These are phyloP conservation scores for Philopedon plagiatum DNA, from an alignment of 2,888 invertebrate genomes.

Conservation along the genomic window DNA sequence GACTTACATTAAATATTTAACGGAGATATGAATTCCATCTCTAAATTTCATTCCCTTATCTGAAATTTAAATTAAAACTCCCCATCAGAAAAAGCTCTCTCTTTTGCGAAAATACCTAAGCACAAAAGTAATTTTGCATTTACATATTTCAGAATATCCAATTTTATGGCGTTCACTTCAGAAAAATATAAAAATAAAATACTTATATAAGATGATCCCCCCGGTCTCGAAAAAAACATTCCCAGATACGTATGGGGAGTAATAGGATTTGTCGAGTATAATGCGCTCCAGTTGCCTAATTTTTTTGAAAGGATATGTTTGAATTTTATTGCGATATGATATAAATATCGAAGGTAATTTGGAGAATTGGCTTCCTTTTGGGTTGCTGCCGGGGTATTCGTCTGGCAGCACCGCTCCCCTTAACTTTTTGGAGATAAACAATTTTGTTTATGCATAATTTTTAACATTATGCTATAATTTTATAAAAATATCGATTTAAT, in stretches of 20 bases:
- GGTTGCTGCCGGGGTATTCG: too few relatives aligned
- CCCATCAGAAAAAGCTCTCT: conserved; percentile 21
- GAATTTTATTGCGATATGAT: neutral
- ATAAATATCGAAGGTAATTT: too few relatives aligned
- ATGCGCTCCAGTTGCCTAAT: neutral
- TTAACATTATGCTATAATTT: too few relatives aligned
- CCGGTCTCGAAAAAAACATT: conserved; percentile 10
- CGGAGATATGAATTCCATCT: conserved; percentile 30
- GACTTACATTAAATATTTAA: conserved; percentile 29
- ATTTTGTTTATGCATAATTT: too few relatives aligned
- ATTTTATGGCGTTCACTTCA: conserved; percentile 38
- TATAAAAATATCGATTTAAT: too few relatives aligned
- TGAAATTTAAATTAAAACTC: conserved; percentile 39
- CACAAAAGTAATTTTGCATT: conserved; percentile 47
- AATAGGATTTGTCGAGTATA: conserved; percentile 11
- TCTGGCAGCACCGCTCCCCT: too few relatives aligned
- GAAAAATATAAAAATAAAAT: conserved; percentile 41
- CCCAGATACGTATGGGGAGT: conserved; percentile 1
- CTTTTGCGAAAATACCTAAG: conserved; percentile 39
- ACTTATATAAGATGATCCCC: conserved; percentile 30
- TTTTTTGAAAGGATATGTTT: conserved; percentile 5
- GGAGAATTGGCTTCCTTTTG: too few relatives aligned
- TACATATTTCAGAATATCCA: conserved; percentile 46
- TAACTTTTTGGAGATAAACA: too few relatives aligned
- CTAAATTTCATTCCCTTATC: conserved; percentile 22